phyloP scores from a whole-genome alignment of 2,113 vertebrate species.

The Callopanchax toddi region DNA sequence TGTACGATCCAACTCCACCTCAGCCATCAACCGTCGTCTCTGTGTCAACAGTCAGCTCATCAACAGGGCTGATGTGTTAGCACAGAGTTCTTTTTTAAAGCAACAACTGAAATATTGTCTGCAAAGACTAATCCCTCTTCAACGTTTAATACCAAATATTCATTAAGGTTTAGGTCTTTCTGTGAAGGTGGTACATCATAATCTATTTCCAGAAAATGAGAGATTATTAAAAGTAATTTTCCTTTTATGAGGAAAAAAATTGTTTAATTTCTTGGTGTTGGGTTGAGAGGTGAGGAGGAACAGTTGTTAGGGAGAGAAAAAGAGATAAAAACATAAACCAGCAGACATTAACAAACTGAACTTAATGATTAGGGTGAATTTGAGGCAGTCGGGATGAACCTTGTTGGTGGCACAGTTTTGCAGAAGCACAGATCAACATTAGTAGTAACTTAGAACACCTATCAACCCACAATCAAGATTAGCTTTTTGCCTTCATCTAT shows the following conservation, averaged over 20 bases:
- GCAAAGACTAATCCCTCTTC: constrained; percentile 30
- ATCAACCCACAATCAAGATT: no score
- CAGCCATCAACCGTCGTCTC: constrained; percentile 30
- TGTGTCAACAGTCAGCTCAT: constrained; percentile 47
- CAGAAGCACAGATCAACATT: no score
- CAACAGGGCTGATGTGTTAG: constrained; percentile 10
- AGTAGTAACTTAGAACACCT: no score
- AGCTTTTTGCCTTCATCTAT: no score
- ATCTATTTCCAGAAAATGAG: constrained; percentile 66
- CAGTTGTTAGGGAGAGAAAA: constrained; percentile 11
- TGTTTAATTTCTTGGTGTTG: constrained; percentile 61
- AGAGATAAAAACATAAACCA: constrained; percentile 7
- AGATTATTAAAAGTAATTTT: constrained; percentile 74
- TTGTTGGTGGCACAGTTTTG: background rate
- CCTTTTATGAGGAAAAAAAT: constrained; percentile 3
- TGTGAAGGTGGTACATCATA: constrained; percentile 51
- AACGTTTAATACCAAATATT: constrained; percentile 54
- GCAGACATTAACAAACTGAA: constrained; percentile 14
- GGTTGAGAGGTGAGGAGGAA: constrained; percentile 6
- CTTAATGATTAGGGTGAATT: background rate
- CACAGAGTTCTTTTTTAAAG: constrained; percentile 37
- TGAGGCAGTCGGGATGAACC: background rate
- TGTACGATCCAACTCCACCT: constrained; percentile 39
- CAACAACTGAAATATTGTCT: constrained; percentile 39
- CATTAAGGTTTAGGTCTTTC: constrained; percentile 61